Conservation (phyloP, 2,113 vertebrate species). For the Heteronetta atricapilla region DNA sequence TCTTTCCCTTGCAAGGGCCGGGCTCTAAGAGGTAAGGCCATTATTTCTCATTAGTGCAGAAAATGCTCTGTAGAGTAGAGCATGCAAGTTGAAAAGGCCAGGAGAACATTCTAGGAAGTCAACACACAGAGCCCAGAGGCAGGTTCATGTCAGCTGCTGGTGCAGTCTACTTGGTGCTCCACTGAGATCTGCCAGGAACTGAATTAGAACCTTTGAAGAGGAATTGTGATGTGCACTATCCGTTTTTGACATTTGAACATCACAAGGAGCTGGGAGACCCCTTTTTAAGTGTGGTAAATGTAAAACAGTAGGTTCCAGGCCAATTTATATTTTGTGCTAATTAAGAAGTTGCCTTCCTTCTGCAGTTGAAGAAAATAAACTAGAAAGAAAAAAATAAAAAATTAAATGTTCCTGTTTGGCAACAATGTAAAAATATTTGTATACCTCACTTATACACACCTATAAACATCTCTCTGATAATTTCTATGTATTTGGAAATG, state of each 20-base stretch:
- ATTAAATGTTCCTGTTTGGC: background rate
- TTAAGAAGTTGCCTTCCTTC: background rate
- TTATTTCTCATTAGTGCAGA: slow-evolving; percentile 29
- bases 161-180: slow-evolving; percentile 4
- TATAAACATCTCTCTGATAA: background rate
- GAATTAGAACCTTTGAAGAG: background rate
- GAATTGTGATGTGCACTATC: background rate
- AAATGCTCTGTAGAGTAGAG: background rate
- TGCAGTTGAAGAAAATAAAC: background rate
- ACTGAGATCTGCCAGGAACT: background rate
- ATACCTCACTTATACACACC: background rate
- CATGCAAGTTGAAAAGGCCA: background rate
- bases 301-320: background rate
- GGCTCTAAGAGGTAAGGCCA: background rate
- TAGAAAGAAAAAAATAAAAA: background rate
- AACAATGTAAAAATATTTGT: background rate
- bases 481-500: background rate
- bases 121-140: background rate
- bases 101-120: background rate
- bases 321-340: background rate
- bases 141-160: slow-evolving; percentile 22
- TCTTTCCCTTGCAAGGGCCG: slow-evolving; percentile 12
- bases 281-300: background rate
- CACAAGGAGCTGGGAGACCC: background rate
- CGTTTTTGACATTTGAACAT: background rate